Percentiles rank a stretch among this genome's conserved stretches.
phyloP scores from a whole-genome alignment of 2,113 vertebrate genomes.

The Pteronura brasiliensis region DNA sequence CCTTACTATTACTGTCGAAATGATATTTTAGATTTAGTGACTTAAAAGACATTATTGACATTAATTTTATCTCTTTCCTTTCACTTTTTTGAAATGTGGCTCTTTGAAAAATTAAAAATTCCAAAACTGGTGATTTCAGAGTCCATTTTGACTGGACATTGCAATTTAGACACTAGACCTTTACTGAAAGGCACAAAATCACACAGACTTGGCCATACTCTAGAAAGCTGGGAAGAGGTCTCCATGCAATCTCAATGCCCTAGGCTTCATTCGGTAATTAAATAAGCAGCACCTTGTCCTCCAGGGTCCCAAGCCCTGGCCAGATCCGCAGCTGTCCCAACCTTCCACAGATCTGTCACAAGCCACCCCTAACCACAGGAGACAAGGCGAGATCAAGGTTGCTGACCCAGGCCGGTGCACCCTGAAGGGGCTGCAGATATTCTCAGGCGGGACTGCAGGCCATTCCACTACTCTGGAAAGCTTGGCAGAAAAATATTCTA shows the following conservation, averaged over 20 bases:
- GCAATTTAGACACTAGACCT: not conserved
- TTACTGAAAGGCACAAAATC: not conserved
- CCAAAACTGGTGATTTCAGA: too few relatives aligned
- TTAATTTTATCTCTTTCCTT: not conserved
- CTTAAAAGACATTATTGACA: not conserved
- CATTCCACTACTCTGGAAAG: not conserved
- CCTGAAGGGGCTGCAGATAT: not conserved
- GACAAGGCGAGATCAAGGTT: not conserved
- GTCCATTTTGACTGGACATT: not conserved
- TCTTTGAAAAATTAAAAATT: not conserved
- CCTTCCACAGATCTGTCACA: not conserved
- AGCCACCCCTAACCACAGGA: not conserved
- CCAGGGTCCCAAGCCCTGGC: not conserved
- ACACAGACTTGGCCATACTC: not conserved
- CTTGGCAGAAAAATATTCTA: not conserved
- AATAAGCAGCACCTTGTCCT: not conserved
- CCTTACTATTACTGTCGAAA: not conserved
- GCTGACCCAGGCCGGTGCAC: accelerated
- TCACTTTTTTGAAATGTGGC: not conserved
- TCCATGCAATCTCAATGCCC: not conserved
- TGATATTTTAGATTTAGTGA: not conserved
- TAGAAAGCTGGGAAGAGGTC: not conserved
- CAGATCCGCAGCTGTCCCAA: too few relatives aligned
- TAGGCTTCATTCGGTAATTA: not conserved
- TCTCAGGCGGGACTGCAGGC: not conserved